Conservation (phyloP, 2,113 vertebrate genomes). For the Sinocyclocheilus maitianheensis region DNA sequence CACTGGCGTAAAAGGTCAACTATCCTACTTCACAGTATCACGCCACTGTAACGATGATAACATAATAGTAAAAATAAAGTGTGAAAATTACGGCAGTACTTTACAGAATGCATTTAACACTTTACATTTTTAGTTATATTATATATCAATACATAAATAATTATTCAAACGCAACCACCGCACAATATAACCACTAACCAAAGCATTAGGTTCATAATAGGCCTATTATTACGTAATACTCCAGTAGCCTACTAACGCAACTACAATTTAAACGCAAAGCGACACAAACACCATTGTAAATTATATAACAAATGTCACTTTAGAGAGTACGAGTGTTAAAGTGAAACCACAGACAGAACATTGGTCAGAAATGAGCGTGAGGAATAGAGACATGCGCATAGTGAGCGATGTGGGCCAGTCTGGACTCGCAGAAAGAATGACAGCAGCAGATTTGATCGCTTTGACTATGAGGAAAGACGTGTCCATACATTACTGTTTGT, state of each 20-base stretch:
- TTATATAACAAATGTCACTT: not conserved
- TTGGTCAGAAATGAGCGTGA: not conserved
- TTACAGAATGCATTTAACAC: not conserved
- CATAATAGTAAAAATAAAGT: not conserved
- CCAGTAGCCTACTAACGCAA: not conserved
- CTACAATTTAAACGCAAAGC: not conserved
- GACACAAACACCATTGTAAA: not conserved
- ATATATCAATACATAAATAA: not conserved
- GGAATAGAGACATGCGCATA: not conserved
- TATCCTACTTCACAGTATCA: not conserved
- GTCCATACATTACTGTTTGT: not conserved
- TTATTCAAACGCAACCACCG: not conserved
- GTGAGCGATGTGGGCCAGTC: slow-evolving; percentile 44
- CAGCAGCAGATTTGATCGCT: slow-evolving; percentile 16
- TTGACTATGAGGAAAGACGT: not conserved
- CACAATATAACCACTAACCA: not conserved
- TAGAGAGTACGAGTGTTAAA: not conserved
- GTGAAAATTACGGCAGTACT: not conserved
- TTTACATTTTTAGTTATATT: not conserved
- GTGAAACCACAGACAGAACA: slow-evolving; percentile 1
- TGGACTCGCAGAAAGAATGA: slow-evolving; percentile 40
- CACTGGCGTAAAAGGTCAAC: too few species aligned
- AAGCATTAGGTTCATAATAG: too few species aligned
- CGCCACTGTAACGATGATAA: not conserved
- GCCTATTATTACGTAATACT: not conserved